These are phyloP conservation scores for Aleiodes sp. DNA, from an alignment of 1,140 invertebrate genomes.

Conservation along the genomic window DNA sequence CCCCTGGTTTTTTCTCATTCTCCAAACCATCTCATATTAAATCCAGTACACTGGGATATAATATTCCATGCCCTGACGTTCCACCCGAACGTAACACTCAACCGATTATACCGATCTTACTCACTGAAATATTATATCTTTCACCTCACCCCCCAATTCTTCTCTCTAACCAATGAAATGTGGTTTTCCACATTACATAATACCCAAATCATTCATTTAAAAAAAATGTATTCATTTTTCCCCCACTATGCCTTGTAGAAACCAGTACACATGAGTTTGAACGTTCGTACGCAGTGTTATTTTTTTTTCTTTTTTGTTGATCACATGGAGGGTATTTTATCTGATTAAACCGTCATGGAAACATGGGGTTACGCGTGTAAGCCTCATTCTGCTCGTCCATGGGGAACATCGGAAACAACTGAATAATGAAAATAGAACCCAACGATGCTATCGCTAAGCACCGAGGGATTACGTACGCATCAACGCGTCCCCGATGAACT, in stretches of 20 bases:
- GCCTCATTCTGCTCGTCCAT: constrained; percentile 50
- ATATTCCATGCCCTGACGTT: constrained; percentile 23
- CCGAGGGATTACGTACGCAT: constrained; percentile 63
- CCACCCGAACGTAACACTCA: background rate
- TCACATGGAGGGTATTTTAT: constrained; percentile 50
- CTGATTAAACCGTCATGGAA: constrained; percentile 65
- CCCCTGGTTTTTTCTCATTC: constrained; percentile 9
- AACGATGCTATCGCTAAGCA: constrained; percentile 63
- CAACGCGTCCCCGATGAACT: constrained; percentile 60
- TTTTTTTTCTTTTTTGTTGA: constrained; percentile 11
- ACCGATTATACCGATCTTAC: constrained; percentile 51
- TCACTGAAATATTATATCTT: constrained; percentile 52
- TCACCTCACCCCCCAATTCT: constrained; percentile 38
- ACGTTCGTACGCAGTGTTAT: background rate
- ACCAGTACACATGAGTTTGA: too few species aligned
- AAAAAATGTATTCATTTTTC: background rate
- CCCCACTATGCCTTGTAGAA: too few species aligned
- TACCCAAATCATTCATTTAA: background rate
- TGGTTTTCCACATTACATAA: background rate
- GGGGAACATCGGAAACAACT: constrained; percentile 60
- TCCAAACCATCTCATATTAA: constrained; percentile 21
- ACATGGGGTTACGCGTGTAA: constrained; percentile 65
- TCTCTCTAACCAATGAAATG: background rate
- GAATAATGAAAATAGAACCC: constrained; percentile 67
- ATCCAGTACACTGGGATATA: constrained; percentile 16